Evolutionary conservation across 2,888 invertebrate species (phyloP), one percentile per base, ranked within the genome.

Genomic region (Polymixis flavicincta): DNA sequence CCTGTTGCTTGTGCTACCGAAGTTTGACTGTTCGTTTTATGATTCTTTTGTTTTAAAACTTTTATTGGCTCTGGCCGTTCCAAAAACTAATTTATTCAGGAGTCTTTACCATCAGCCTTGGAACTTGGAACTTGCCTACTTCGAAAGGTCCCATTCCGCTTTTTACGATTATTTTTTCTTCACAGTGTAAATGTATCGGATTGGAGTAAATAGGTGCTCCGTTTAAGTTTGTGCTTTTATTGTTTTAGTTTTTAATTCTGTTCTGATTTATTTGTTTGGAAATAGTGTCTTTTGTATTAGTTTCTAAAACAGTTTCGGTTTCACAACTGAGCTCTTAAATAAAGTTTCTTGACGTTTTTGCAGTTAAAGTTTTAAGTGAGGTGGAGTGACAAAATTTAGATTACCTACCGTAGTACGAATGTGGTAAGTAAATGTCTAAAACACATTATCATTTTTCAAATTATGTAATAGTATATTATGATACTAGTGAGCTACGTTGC

Each of bases 21-120:
- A 94, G 91, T 94, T 92, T 86, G 92, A 88, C 91, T 92, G 92
- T 94, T 94, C 93, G 90, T 95, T 96, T 96, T 96, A 96, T 95
- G 95, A 95, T 95, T 95, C 96, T 96, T 96, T 96, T 96, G 96
- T 96, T 96, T 32, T 95, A 93, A 95, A 96, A 96, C 95, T 95
- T 96, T 95, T 96, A 96, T 96, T 96, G 95, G 94, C 90, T 91
- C 91, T 92, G 90, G 92, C 92, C 92, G 94, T 93, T 93, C 93
- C 94, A 91, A 93, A 95, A 95, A 95, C 96, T 96, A 95, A 96
- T 96, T 96, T 96, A 96, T 96, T 95, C 96, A 94, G 93, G 94
- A 93, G 90, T 92, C 90, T 88, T 91, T 90, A 90, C 90, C 92
- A 90, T 88, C 89, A 92, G 90, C 95, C 95, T 95, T 94, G 93